Evolutionary conservation across 2,797 vertebrate species (phyloP), one percentile per base, ranked within the genome.

Genomic region (Mustela erminea): DNA sequence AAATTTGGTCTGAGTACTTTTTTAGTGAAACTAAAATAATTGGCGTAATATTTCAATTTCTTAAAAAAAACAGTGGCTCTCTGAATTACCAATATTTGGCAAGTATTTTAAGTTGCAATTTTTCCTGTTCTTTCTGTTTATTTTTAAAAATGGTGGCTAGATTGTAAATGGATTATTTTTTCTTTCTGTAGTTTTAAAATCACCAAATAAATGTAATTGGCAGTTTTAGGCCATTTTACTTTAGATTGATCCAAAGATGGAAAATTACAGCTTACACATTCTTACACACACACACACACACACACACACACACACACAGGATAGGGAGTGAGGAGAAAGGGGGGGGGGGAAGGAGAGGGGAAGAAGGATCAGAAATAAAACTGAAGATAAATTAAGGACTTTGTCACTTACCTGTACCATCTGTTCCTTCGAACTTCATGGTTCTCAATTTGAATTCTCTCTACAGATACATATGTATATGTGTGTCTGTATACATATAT

Each of bases 201-300:
- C 58, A 80, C 2, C 32, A 77, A 62, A 66, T 72, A 88, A 92
- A 1, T 56, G 2, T 89, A 87, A 90, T 20, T 15, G 10, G 86
- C 8, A 52, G 94, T 80, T 87, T 93, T 72, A 84, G 20, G 13
- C 2, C 8, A 58, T 54, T 93, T 93, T 58, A 8, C 41, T 92
- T 95, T 95, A 90, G 32, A 9, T 89, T 95, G 10, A 60, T 77
- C 12, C 14, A 54, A 92, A 87, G 49, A 13, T 95, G 86, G 20
- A 90, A 94, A 77, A 91, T 93, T 77, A 46, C 7, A 93, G 13
- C 13, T n/a, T 54, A 35, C 64, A 49, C 4, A 12, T 77, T 41
- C 11, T 84, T 95, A 70, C 60, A 60, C 7, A 52, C n/a, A 68
- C 0, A 38, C 41, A 46, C 35, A 43, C n/a, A 58, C 56, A 23